A percentile compares a stretch with the other conserved stretches of the same genome.
Conservation (phyloP, 2,797 vertebrate genomes). For the Chanos chanos region DNA sequence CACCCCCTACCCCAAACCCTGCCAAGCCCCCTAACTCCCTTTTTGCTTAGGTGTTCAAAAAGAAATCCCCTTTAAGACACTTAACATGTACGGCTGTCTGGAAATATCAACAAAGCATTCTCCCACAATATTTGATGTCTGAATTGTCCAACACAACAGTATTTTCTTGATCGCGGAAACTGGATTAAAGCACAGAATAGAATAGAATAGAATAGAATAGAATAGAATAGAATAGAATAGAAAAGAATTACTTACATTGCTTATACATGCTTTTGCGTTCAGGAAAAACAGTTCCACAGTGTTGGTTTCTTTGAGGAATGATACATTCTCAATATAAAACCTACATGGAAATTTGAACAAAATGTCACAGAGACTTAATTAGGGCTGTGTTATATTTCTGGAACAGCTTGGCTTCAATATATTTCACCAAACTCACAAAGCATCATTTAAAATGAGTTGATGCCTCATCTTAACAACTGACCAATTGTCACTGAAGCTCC, state of each 20-base stretch:
- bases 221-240: too few relatives aligned
- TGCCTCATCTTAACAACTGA: neutral
- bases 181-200: too few relatives aligned
- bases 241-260: slow-evolving; percentile 80
- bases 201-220: too few relatives aligned
- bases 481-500: neutral
- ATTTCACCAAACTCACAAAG: neutral
- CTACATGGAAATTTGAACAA: slow-evolving; percentile 62
- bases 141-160: too few relatives aligned
- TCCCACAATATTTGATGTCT: too few relatives aligned
- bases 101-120: too few relatives aligned
- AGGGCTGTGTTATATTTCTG: too few relatives aligned
- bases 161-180: too few relatives aligned
- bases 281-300: slow-evolving; percentile 96
- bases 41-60: too few relatives aligned
- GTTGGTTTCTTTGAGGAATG: slow-evolving; percentile 89
- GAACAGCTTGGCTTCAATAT: too few relatives aligned
- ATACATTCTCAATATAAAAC: slow-evolving; percentile 97
- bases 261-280: slow-evolving; percentile 90
- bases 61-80: too few relatives aligned
- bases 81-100: too few relatives aligned
- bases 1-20: neutral
- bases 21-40: neutral
- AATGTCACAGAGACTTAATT: neutral
- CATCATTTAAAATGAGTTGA: neutral